phyloP scores from a whole-genome alignment of 1,140 invertebrate species.

The Pachypeltis micranthus region DNA sequence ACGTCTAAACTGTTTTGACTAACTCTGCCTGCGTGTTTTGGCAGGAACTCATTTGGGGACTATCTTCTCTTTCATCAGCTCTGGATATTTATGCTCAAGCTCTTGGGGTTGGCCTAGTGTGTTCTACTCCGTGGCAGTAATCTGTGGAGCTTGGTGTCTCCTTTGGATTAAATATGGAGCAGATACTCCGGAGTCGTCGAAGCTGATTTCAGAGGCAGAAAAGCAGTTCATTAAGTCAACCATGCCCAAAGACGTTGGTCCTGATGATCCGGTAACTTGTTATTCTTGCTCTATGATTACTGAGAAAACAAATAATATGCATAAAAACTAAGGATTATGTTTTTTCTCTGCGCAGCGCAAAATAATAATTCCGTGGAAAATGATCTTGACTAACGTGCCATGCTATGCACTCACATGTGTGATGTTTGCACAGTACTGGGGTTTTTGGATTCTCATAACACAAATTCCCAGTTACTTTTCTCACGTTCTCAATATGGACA shows the following conservation, averaged over 20 bases:
- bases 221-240: slow-evolving; percentile 18
- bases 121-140: no score
- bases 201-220: no score
- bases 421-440: slow-evolving; percentile 53
- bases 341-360: not conserved
- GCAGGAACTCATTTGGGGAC: no score
- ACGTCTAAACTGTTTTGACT: no score
- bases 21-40: no score
- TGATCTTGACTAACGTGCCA: slow-evolving; percentile 47
- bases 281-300: not conserved
- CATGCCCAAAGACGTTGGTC: not conserved
- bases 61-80: no score
- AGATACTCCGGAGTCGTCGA: no score
- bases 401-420: slow-evolving; percentile 51
- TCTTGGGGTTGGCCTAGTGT: no score
- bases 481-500: slow-evolving; percentile 35
- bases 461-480: slow-evolving; percentile 60
- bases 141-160: no score
- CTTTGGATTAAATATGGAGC: no score
- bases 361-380: slow-evolving; percentile 43
- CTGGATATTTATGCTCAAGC: no score
- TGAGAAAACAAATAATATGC: not conserved
- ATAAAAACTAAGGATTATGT: not conserved
- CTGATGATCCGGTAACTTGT: not conserved
- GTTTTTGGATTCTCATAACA: slow-evolving; percentile 54